Conservation (phyloP, 2,797 vertebrate species). For the Gambusia yucatana region DNA sequence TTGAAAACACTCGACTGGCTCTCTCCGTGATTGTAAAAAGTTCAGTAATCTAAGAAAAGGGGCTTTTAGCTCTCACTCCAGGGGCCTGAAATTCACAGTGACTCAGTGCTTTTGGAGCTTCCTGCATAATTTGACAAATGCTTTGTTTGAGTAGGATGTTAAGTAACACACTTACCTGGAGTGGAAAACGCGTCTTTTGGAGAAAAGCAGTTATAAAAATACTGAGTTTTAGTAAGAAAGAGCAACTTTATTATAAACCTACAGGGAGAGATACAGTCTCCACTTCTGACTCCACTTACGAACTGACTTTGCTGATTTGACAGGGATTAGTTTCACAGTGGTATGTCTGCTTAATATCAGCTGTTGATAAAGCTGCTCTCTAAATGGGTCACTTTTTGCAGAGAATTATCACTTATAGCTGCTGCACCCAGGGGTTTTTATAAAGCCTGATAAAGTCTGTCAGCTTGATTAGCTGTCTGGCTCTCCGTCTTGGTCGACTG, state of each 20-base stretch:
- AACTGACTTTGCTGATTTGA: neutral
- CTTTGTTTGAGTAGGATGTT: constrained; percentile 17
- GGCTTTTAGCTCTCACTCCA: constrained; percentile 20
- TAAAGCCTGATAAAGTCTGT: constrained; percentile 21
- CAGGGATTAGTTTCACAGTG: neutral
- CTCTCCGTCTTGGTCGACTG: constrained; percentile 10
- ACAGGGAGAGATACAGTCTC: neutral
- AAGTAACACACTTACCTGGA: constrained; percentile 9
- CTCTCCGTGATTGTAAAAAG: constrained; percentile 29
- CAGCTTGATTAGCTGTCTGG: constrained; percentile 18
- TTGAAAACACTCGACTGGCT: constrained; percentile 47
- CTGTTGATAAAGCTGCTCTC: constrained; percentile 5
- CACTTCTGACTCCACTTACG: neutral
- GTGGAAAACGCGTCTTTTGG: neutral
- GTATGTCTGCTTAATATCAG: neutral
- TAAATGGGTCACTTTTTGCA: constrained; percentile 2
- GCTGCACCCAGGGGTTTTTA: neutral
- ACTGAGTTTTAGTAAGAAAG: neutral
- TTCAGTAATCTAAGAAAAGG: constrained; percentile 28
- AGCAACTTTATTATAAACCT: neutral
- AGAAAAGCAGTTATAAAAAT: neutral
- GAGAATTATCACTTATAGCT: constrained; percentile 26
- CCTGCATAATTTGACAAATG: constrained; percentile 27
- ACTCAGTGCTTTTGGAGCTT: constrained; percentile 6
- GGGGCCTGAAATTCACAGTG: constrained; percentile 12